phyloP scores from a whole-genome alignment of 2,113 vertebrate genomes.

The Prunella fulvescens region DNA sequence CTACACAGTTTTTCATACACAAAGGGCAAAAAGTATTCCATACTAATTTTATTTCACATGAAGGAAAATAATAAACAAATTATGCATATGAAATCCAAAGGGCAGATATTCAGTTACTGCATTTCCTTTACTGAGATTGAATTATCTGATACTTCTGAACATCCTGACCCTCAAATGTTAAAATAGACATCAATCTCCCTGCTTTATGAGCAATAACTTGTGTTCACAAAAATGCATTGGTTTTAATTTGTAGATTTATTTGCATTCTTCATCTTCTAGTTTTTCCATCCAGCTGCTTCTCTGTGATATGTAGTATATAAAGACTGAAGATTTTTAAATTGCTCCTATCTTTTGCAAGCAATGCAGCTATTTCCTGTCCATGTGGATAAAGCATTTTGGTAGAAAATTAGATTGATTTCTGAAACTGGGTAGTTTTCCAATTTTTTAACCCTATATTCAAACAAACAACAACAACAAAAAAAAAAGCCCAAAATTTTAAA shows the following conservation, averaged over 20 bases:
- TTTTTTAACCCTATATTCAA: background rate
- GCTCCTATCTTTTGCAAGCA: background rate
- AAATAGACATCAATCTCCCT: background rate
- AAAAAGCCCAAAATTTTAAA: background rate
- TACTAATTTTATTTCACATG: background rate
- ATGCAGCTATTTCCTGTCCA: background rate
- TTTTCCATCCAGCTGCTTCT: background rate
- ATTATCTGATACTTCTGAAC: background rate
- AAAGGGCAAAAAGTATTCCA: background rate
- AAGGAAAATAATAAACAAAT: conserved; percentile 13
- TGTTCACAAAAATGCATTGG: background rate
- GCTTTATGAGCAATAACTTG: background rate
- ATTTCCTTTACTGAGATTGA: background rate
- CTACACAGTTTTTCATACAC: background rate
- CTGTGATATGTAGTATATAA: background rate
- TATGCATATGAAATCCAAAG: background rate
- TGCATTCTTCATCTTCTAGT: background rate
- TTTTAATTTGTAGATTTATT: background rate
- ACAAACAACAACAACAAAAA: background rate
- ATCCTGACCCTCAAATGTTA: background rate
- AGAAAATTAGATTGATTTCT: background rate
- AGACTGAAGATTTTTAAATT: background rate
- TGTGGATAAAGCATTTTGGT: background rate
- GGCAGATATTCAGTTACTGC: background rate
- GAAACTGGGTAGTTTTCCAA: background rate